Base-by-base conservation (phyloP, 2,888 invertebrate genomes). In the Rhaphigaster nebulosa region DNA sequence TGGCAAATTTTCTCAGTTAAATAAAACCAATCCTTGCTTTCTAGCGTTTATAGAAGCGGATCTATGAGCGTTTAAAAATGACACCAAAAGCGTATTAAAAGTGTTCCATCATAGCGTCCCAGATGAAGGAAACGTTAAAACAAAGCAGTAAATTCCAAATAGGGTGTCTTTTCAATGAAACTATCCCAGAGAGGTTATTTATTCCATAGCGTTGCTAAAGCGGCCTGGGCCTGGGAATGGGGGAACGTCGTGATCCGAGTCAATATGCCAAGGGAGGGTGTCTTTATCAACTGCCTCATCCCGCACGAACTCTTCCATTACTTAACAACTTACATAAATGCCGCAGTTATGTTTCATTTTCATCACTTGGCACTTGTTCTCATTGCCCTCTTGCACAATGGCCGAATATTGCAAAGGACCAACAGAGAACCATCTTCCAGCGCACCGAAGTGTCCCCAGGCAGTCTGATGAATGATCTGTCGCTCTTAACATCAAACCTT, bases 241-340 rank as follows among this genome's bases (percentile, higher is more conserved):
- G 8, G 0, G 1, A 38, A 20, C 34, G 4, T 76, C 70, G 70
- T 76, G 70, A 76, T 34, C 20, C 5, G 29, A 15, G 29, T 29
- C 15, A 65, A 65, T 65, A 65, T 76, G 70, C 70, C 70, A 70
- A 29, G 18, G 8, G 5, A 29, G 29, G n/a, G 29, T 12, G 34
- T 8, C 70, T 38, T 76, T 76, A 76, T 76, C 70, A 76, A 38
- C 4, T 0, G 3, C 6, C 23, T 10, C 70, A 76, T 38, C 34
- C 70, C 12, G 18, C 70, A 76, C 70, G 70, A 76, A 76, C 34
- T 76, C 26, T 23, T 23, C 20, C 70, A 76, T 76, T 76, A 76
- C 70, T 76, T 38, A 76, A 76, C 70, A 1, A 23, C 26, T 76
- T 76, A 34, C 70, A 76, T 76, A 76, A 76, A 76, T 76, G 70